These are phyloP conservation scores for Macrophya alboannulata DNA, from an alignment of 2,888 invertebrate species.

Conservation along the genomic window DNA sequence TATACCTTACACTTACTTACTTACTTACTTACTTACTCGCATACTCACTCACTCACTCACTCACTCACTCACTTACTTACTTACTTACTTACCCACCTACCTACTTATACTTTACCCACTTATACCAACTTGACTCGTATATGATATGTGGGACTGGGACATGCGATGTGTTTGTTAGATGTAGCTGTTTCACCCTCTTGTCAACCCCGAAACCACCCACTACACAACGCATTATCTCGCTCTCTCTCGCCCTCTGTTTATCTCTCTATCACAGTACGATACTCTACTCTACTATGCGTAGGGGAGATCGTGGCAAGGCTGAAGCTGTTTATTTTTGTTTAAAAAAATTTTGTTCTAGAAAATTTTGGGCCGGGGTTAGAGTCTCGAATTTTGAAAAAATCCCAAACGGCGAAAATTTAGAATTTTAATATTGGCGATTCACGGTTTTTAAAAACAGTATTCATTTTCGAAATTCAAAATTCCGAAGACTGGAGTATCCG, in stretches of 20 bases:
- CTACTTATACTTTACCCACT: constrained; percentile 20
- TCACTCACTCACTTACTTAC: constrained; percentile 59
- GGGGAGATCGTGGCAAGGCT: no score
- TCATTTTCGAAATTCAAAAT: no score
- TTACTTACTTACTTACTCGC: neutral
- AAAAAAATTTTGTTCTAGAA: no score
- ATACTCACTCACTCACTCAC: neutral
- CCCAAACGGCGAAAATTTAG: no score
- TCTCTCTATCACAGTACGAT: neutral
- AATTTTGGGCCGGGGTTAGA: no score
- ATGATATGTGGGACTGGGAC: constrained; percentile 62
- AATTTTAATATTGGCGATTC: no score
- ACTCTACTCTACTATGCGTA: neutral
- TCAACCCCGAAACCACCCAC: constrained; percentile 10
- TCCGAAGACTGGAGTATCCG: no score
- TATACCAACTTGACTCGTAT: constrained; percentile 55
- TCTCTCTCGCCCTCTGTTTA: constrained; percentile 16
- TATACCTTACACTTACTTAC: neutral
- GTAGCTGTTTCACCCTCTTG: constrained; percentile 53
- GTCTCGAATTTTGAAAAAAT: no score
- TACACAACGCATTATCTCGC: constrained; percentile 15
- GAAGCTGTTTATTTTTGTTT: no score
- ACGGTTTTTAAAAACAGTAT: no score
- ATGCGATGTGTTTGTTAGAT: constrained; percentile 64
- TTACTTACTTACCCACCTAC: constrained; percentile 60